These are phyloP conservation scores for Drosophila obscura DNA, from an alignment of 1,140 invertebrate species.

Conservation along the genomic window DNA sequence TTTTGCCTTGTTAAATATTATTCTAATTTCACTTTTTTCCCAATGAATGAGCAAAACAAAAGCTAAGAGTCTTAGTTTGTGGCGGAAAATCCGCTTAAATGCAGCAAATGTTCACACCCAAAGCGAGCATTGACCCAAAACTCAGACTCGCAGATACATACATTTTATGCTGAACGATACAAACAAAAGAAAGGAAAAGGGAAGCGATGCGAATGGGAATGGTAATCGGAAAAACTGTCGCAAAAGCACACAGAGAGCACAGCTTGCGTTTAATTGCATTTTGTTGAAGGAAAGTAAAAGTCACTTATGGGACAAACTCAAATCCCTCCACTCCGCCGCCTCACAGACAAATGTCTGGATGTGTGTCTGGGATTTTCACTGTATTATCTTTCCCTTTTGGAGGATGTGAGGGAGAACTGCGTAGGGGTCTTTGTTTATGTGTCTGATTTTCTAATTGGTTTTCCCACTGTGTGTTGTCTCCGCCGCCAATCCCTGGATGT, in stretches of 20 bases:
- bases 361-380: slow-evolving; percentile 6
- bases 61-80: slow-evolving; percentile 6
- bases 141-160: slow-evolving; percentile 30
- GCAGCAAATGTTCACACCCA: slow-evolving; percentile 32
- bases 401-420: not conserved
- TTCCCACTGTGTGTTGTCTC: slow-evolving; percentile 11
- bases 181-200: slow-evolving; percentile 40
- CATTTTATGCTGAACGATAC: slow-evolving; percentile 36
- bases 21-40: slow-evolving; percentile 28
- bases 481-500: not conserved
- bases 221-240: slow-evolving; percentile 27
- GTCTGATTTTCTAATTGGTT: slow-evolving; percentile 72
- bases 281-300: slow-evolving; percentile 64
- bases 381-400: slow-evolving; percentile 14
- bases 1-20: slow-evolving; percentile 23
- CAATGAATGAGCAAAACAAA: not conserved
- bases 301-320: slow-evolving; percentile 45
- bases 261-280: slow-evolving; percentile 70
- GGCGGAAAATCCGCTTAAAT: slow-evolving; percentile 31
- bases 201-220: too few relatives aligned
- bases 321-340: slow-evolving; percentile 19
- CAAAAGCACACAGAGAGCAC: slow-evolving; percentile 38
- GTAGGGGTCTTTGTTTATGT: slow-evolving; percentile 56
- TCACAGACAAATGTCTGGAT: too few relatives aligned
- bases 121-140: slow-evolving; percentile 33